Evolutionary conservation across 2,113 vertebrate species (phyloP), one percentile per base, ranked within the genome.

Genomic region (Corythoichthys haematopterus): DNA sequence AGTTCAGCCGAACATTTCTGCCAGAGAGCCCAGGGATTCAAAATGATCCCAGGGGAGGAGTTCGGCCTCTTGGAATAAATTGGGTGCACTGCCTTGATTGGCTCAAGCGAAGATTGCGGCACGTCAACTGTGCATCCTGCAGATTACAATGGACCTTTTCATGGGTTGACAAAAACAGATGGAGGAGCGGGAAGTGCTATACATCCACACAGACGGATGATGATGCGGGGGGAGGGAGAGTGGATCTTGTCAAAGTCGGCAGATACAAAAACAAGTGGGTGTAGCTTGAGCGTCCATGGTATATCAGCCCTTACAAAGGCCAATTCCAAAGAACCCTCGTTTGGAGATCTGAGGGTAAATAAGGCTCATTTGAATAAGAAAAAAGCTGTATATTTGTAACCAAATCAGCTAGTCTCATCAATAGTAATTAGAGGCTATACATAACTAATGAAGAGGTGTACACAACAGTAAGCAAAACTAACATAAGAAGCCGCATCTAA

Each of bases 351-450:
- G 79, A 88, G 83, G 77, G 70, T 91, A 90, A 91, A 91, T 90
- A 90, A 90, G 71, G 71, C 81, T 88, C 81, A 92, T 91, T 90
- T 89, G 80, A 91, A 91, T 92, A 81, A 91, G 87, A 91, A 92
- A 43, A 57, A 88, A 87, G 88, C 85, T 88, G 90, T 90, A 91
- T 85, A 91, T 91, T 90, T 89, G 89, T 89, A 81, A 80, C 83
- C 85, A 84, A 88, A 91, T 85, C 82, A 87, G 84, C 84, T 64
- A 77, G 86, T 84, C 85, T 89, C 90, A 88, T 85, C 88, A 89
- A 89, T 89, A 88, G 85, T 87, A 92, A 92, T 92, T 92, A 89
- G 88, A 79, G 80, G 85, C 82, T 88, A 90, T 89, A 87, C 88
- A 89, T 88, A 88, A 87, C 83, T 87, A 90, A 89, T 87, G 87